Conservation (phyloP, 2,888 invertebrate genomes). For the Ryuthela nishihirai region DNA sequence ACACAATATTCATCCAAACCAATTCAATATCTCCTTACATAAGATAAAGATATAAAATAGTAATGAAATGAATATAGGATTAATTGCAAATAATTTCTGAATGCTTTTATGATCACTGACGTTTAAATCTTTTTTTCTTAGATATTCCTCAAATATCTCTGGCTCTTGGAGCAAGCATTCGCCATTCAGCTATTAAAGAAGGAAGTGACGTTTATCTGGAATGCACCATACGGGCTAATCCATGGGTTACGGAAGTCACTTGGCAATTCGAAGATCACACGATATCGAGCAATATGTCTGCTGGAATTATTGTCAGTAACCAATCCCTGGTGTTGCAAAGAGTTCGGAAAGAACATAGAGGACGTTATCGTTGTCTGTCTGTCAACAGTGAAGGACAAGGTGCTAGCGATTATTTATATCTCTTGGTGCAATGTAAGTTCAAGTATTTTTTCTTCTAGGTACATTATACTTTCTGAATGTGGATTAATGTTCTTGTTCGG, state of each 20-base stretch:
- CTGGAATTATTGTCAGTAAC: slow-evolving; percentile 44
- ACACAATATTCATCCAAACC: too few relatives aligned
- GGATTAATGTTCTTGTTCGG: too few relatives aligned
- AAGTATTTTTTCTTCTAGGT: background rate
- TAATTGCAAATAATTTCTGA: too few relatives aligned
- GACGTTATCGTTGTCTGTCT: slow-evolving; percentile 43
- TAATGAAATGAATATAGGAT: too few relatives aligned
- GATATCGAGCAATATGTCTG: slow-evolving; percentile 38
- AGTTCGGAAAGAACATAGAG: slow-evolving; percentile 42
- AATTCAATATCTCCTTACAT: too few relatives aligned
- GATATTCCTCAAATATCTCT: slow-evolving; percentile 80
- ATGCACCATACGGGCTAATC: slow-evolving; percentile 85
- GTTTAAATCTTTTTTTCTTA: too few relatives aligned
- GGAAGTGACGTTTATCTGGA: slow-evolving; percentile 90
- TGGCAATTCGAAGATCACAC: slow-evolving; percentile 57
- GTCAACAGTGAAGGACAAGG: slow-evolving; percentile 43
- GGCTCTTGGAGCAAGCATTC: slow-evolving; percentile 75
- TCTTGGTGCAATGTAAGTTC: slow-evolving; percentile 44
- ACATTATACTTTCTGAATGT: too few relatives aligned
- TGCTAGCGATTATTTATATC: slow-evolving; percentile 42
- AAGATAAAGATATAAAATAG: too few relatives aligned
- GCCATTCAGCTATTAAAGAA: slow-evolving; percentile 82
- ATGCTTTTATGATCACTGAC: too few relatives aligned
- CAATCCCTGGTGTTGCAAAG: slow-evolving; percentile 44
- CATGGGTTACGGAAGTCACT: slow-evolving; percentile 73